Conservation (phyloP, 2,888 invertebrate genomes). For the Pristionchus arcanus region DNA sequence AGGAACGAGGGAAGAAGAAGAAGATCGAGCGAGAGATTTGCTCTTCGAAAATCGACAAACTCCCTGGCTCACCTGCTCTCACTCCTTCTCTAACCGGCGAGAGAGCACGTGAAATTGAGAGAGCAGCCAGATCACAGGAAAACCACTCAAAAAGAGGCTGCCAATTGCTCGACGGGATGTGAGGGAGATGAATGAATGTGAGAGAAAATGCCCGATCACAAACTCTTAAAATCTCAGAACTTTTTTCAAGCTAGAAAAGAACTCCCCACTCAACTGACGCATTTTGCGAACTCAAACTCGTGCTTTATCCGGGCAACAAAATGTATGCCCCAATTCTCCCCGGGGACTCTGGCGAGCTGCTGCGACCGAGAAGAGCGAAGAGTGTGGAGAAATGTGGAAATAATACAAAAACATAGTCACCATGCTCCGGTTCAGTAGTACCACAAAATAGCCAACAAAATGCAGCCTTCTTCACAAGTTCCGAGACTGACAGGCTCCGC, state of each 20-base stretch:
- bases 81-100: not conserved
- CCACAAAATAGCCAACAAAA: not conserved
- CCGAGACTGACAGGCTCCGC: not conserved
- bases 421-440: too few relatives aligned
- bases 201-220: not conserved
- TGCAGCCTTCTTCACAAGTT: not conserved
- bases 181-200: not conserved
- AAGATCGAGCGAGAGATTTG: not conserved
- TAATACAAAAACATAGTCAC: too few relatives aligned
- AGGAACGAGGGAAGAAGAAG: not conserved
- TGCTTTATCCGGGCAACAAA: not conserved
- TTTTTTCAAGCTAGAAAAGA: not conserved
- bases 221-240: not conserved
- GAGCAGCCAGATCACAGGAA: not conserved
- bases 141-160: conserved; percentile 22
- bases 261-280: not conserved
- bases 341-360: not conserved
- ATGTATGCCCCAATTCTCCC: not conserved
- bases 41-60: not conserved
- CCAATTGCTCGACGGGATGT: not conserved
- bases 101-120: not conserved
- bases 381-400: not conserved
- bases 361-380: not conserved
- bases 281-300: not conserved
- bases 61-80: too few relatives aligned